Evolutionary conservation across 2,113 vertebrate genomes (phyloP), one percentile per base, ranked within the genome.

Genomic region (Gracilinanus agilis): DNA sequence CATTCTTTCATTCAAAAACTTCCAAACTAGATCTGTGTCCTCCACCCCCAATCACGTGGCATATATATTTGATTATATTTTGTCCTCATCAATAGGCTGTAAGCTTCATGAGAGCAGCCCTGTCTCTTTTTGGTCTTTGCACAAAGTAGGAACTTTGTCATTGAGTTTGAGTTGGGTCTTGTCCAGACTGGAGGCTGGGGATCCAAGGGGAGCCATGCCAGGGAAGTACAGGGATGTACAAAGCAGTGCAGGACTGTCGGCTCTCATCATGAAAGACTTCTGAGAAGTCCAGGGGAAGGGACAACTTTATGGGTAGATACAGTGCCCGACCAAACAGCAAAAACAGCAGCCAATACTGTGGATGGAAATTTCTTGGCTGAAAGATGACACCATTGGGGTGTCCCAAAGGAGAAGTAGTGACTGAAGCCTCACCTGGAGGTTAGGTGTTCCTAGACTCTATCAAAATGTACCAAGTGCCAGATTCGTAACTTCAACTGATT

Each of bases 281-380:
- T 40, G 19, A 40, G n/a, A 83, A 0, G 19, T 40, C 19, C n/a
- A 40, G n/a, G 16, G 40, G 34, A 40, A 3, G 19, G 16, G 7
- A 1, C 0, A n/a, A 8, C 2, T 23, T 21, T 40, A 11, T 21
- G n/a, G 19, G 2, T 40, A 9, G n/a, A 19, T 0, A 3, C 4
- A 9, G 40, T 7, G 67, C 1, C 16, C 40, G 16, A 23, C 5
- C 34, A 83, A 83, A 40, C 5, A 5, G 1, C 67, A 34, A 21
- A 1, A 1, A 40, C 34, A 40, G 67, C n/a, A 40, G 19, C 67
- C 67, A 40, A 8, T 16, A 23, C n/a, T 19, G 21, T 8, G n/a
- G 34, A 16, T 83, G n/a, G n/a, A 19, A 13, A 40, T n/a, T 75
- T 34, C 13, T 34, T 27, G 27, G 11, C 11, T 67, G 11, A 67